Evolutionary conservation across 2,797 vertebrate genomes (phyloP).

Genomic region (Thalassophryne amazonica): DNA sequence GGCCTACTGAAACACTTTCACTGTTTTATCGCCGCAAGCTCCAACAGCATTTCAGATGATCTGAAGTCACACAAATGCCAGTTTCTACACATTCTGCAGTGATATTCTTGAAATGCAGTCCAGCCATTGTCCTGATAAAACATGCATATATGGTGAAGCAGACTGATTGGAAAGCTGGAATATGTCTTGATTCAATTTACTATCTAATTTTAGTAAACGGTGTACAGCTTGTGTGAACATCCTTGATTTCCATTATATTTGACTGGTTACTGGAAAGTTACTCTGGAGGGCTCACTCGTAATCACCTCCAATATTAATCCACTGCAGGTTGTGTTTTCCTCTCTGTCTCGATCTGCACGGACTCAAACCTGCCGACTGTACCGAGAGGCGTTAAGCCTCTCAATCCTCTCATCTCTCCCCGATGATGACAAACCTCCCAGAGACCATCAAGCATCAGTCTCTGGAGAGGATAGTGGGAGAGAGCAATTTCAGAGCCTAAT

Average conservation of each 20-base stretch:
- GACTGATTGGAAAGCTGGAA: no score
- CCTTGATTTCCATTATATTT: background rate
- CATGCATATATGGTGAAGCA: no score
- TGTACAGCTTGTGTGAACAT: no score
- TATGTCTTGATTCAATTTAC: no score
- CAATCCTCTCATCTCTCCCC: slow-evolving; percentile 47
- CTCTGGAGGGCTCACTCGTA: background rate
- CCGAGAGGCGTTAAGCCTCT: slow-evolving; percentile 34
- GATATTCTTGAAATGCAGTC: no score
- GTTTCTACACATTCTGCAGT: no score
- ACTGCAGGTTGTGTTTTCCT: slow-evolving; percentile 22
- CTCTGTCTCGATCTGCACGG: slow-evolving; percentile 19
- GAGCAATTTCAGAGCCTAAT: slow-evolving; percentile 43
- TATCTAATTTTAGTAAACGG: no score
- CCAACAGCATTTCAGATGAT: no score
- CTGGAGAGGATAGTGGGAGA: slow-evolving; percentile 6
- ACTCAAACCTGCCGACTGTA: slow-evolving; percentile 30
- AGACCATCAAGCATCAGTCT: slow-evolving; percentile 41
- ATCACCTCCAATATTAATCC: slow-evolving; percentile 47
- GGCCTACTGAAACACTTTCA: no score
- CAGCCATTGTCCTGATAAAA: no score
- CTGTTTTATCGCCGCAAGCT: no score
- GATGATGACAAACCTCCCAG: slow-evolving; percentile 35
- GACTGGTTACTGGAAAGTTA: slow-evolving; percentile 4
- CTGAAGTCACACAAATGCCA: no score